phyloP scores from a whole-genome alignment of 92 coral and sea anemone genomes.

The Palythoa grandiflora region DNA sequence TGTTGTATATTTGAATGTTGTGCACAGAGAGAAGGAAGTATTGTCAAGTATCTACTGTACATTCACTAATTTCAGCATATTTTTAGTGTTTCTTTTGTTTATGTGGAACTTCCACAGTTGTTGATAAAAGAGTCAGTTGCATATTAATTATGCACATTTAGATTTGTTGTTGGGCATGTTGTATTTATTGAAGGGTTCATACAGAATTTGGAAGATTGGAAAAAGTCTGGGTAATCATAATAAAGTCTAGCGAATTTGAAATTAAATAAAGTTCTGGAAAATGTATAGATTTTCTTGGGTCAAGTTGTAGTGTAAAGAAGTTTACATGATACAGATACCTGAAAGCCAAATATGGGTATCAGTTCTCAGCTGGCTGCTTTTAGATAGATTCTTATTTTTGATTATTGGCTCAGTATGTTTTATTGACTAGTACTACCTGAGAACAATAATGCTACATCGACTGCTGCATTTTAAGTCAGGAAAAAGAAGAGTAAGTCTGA shows the following conservation, averaged over 20 bases:
- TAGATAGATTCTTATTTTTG: slow-evolving; percentile 28
- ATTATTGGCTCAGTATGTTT: slow-evolving; percentile 29
- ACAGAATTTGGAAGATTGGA: slow-evolving; percentile 36
- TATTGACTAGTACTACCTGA: slow-evolving; percentile 17
- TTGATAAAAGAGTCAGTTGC: slow-evolving; percentile 27
- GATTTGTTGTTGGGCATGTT: slow-evolving; percentile 23
- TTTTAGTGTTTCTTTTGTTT: slow-evolving; percentile 29
- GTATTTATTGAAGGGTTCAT: slow-evolving; percentile 32
- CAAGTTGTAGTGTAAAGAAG: slow-evolving; percentile 28
- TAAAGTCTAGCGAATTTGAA: slow-evolving; percentile 30
- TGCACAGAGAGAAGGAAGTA: slow-evolving; percentile 29
- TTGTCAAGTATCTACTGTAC: slow-evolving; percentile 31
- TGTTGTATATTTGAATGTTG: slow-evolving; percentile 32
- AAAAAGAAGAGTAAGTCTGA: slow-evolving; percentile 25
- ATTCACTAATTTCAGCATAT: slow-evolving; percentile 29
- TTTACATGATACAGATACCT: slow-evolving; percentile 22
- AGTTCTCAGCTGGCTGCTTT: slow-evolving; percentile 30
- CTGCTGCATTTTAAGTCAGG: slow-evolving; percentile 23
- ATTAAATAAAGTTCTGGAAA: slow-evolving; percentile 35
- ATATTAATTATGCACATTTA: slow-evolving; percentile 31
- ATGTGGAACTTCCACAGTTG: slow-evolving; percentile 32
- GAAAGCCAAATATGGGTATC: slow-evolving; percentile 24
- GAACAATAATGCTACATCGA: slow-evolving; percentile 32
- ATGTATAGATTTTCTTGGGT: slow-evolving; percentile 34
- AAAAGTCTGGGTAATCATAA: slow-evolving; percentile 15